Evolutionary conservation across 2,888 invertebrate species (phyloP), one percentile per base, ranked within the genome.

Genomic region (Nymphalis polychloros): DNA sequence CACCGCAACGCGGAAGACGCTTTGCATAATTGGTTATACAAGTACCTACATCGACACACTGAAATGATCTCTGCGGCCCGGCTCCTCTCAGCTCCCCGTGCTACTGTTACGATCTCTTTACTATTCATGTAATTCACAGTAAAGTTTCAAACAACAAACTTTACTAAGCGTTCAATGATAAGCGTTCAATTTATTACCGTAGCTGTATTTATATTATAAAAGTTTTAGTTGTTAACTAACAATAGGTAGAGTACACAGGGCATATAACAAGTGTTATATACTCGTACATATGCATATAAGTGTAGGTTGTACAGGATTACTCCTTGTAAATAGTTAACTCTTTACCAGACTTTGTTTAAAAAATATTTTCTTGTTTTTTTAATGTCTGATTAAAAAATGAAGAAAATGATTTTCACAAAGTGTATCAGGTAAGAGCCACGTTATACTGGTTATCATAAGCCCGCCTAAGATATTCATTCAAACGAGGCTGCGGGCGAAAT

Each of bases 21-120:
- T 91, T 92, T 91, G 88, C 92, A 92, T 92, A 92, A 92, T 91
- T 91, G 90, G 86, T 89, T 89, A 89, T 86, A 90, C 87, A 89
- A 89, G 88, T 89, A 88, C 78, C 78, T 83, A 84, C 81, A 77
- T 76, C 78, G 78, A 77, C 79, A 78, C 75, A 78, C 73, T 78
- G 79, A 81, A 81, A 80, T 79, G 76, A 77, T 76, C 75, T 77
- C 74, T 76, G 72, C 73, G 59, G 65, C 69, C 71, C 71, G 59
- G 64, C 67, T 68, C 63, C 67, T 41, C 41, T 41, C 41, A 13
- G 68, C 64, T 60, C 67, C 68, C 41, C 10, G 41, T 59, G 64
- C 67, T 68, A 20, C 59, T 49, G 13, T 63, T 49, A 23, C 23
- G 31, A 23, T 48, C 48, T 46, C 19, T 41, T 57, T 57, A 57